Conservation (phyloP, 2,888 invertebrate species). For the Cabera pusaria region DNA sequence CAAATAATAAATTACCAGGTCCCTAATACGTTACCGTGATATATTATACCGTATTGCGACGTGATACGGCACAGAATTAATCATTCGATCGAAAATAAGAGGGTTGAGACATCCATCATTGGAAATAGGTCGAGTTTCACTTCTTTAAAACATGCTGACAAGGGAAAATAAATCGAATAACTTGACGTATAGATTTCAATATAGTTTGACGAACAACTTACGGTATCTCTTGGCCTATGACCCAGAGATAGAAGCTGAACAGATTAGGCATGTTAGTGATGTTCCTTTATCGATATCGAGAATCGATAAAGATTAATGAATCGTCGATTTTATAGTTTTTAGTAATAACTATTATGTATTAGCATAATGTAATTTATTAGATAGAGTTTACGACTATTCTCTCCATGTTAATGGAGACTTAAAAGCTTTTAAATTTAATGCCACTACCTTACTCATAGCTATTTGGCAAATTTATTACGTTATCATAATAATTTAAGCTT, state of each 20-base stretch:
- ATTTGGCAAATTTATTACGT: too few relatives aligned
- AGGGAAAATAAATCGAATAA: slow-evolving; percentile 49
- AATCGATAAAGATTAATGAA: slow-evolving; percentile 4
- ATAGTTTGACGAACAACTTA: slow-evolving; percentile 45
- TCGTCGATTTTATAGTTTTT: slow-evolving; percentile 1
- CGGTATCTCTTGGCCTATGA: slow-evolving; percentile 72
- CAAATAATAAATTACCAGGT: too few relatives aligned
- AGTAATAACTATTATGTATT: slow-evolving; percentile 1
- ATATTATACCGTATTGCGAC: slow-evolving; percentile 25
- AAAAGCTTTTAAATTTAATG: too few relatives aligned
- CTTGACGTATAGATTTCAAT: slow-evolving; percentile 38
- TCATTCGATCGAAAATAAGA: slow-evolving; percentile 40
- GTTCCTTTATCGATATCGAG: slow-evolving; percentile 15
- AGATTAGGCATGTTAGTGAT: slow-evolving; percentile 60
- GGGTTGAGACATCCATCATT: slow-evolving; percentile 61
- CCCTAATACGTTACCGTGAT: slow-evolving; percentile 6
- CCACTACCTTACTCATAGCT: too few relatives aligned
- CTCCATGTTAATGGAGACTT: too few relatives aligned
- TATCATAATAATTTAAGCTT: too few relatives aligned
- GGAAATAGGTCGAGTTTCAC: slow-evolving; percentile 59
- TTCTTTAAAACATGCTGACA: slow-evolving; percentile 42
- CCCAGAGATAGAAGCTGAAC: slow-evolving; percentile 59
- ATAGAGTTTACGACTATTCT: too few relatives aligned
- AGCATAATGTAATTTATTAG: slow-evolving; percentile 2
- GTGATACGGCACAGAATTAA: slow-evolving; percentile 36